Evolutionary conservation across 1,140 invertebrate genomes (phyloP).

Genomic region (Drosophila truncata): DNA sequence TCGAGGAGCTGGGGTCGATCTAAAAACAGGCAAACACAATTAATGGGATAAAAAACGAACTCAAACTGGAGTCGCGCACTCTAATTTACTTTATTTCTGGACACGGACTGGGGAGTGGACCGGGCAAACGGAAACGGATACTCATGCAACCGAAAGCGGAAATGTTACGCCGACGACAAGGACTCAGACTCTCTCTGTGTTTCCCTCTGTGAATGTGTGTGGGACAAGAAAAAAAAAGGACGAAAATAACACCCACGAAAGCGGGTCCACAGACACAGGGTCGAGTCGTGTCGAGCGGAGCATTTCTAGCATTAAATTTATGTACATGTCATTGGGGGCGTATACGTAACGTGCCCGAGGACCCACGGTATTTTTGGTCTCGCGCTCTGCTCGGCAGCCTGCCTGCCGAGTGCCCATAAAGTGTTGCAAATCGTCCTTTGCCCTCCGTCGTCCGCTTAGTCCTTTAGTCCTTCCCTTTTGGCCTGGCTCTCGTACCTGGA

Average conservation of each 20-base stretch:
- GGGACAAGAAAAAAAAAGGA: conserved; percentile 34
- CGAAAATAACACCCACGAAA: conserved; percentile 41
- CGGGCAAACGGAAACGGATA: conserved; percentile 74
- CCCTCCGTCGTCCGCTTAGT: conserved; percentile 32
- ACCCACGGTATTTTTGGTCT: conserved; percentile 38
- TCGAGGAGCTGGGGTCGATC: background rate
- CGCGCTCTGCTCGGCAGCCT: conserved; percentile 4
- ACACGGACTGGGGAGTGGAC: conserved; percentile 12
- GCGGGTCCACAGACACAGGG: conserved; percentile 23
- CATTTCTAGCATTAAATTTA: conserved; percentile 78
- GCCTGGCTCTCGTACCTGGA: conserved; percentile 7
- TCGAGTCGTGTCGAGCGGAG: conserved; percentile 48
- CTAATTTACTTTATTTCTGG: conserved; percentile 65
- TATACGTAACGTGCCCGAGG: conserved; percentile 66
- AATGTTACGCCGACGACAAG: conserved; percentile 60
- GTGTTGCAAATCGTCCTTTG: conserved; percentile 59
- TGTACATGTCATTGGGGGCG: conserved; percentile 64
- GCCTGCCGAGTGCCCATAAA: conserved; percentile 54
- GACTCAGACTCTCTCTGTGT: background rate
- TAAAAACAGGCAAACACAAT: conserved; percentile 58
- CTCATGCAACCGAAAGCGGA: conserved; percentile 73
- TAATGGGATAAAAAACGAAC: conserved; percentile 69
- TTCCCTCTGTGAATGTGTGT: too few species aligned
- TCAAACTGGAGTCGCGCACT: conserved; percentile 42
- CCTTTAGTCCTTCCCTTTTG: conserved; percentile 14